phyloP scores from a whole-genome alignment of 2,888 invertebrate species.

The Idaea biselata region DNA sequence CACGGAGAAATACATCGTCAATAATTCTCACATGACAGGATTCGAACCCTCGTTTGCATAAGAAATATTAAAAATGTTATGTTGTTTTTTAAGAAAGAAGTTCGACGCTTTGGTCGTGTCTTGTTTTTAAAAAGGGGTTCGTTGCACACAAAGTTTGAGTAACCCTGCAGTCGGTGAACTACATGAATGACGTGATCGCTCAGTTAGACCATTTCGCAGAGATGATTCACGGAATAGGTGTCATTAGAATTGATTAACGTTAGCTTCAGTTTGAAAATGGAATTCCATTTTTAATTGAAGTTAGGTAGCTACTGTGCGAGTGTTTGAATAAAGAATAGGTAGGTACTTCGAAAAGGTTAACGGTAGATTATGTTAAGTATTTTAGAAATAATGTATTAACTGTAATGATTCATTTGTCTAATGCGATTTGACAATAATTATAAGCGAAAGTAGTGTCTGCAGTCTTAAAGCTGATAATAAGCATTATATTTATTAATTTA shows the following conservation, averaged over 20 bases:
- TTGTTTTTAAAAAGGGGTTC: neutral
- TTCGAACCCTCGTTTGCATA: no score
- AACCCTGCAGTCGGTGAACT: conserved; percentile 6
- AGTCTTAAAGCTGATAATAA: no score
- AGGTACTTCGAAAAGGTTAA: neutral
- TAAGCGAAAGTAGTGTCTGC: no score
- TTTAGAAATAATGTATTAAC: no score
- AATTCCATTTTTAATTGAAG: neutral
- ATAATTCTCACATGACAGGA: no score
- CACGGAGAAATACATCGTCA: no score
- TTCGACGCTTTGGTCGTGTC: neutral
- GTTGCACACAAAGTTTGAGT: neutral
- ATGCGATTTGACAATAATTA: no score
- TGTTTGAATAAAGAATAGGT: neutral
- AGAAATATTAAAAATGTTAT: no score
- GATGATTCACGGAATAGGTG: conserved; percentile 19
- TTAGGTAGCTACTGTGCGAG: neutral
- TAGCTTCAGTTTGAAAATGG: neutral
- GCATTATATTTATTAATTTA: no score
- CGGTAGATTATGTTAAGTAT: neutral
- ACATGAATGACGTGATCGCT: conserved; percentile 27
- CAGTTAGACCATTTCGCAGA: conserved; percentile 26
- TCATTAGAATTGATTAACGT: conserved; percentile 1
- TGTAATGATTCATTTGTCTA: no score
- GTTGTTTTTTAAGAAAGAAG: neutral